Evolutionary conservation across 2,888 invertebrate species (phyloP), one percentile per base, ranked within the genome.

Genomic region (Cheilosia urbana): DNA sequence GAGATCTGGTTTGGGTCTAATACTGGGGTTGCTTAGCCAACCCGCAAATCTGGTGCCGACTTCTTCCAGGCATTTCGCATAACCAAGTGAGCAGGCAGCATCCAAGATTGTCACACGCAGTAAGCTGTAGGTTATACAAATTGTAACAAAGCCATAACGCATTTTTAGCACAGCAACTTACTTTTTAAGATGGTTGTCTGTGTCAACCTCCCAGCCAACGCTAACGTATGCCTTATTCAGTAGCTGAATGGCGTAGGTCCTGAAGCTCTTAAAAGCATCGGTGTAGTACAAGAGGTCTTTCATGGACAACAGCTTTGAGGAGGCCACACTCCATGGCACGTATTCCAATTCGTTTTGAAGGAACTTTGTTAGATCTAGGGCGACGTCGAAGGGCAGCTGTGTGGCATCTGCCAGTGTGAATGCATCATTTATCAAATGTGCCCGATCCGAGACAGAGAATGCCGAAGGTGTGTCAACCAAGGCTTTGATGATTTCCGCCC

Each of bases 351-450:
- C 98, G 1, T 92, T 92, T 0, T 91, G 90, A 53, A 98, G 92
- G 90, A 96, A 96, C 5, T 93, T 93, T 1, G 95, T 95, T 87
- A 98, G 93, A 47, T 95, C 93, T 87, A 98, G 91, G 0, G 97
- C 95, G 24, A 94, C 90, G 0, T 93, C 91, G 89, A 96, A 98
- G 1, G 94, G 93, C 6, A 97, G 89, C 73, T 94, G 93, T 0
- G 94, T 94, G 0, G 96, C 95, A 87, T 95, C 94, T 0, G 98
- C 97, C 69, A 98, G 91, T 40, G 95, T 95, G 91, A 97, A 97
- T 0, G 94, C 95, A 90, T 98, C 98, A 89, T 97, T 95, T 6
- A 98, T 87, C 13, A 98, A 92, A 89, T 96, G 95, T 0, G 97
- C 95, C 87, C 96, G 94, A 90, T 98, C 98, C 0, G 95, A 93